phyloP scores from a whole-genome alignment of 2,797 vertebrate species.

The Acanthornis magna region DNA sequence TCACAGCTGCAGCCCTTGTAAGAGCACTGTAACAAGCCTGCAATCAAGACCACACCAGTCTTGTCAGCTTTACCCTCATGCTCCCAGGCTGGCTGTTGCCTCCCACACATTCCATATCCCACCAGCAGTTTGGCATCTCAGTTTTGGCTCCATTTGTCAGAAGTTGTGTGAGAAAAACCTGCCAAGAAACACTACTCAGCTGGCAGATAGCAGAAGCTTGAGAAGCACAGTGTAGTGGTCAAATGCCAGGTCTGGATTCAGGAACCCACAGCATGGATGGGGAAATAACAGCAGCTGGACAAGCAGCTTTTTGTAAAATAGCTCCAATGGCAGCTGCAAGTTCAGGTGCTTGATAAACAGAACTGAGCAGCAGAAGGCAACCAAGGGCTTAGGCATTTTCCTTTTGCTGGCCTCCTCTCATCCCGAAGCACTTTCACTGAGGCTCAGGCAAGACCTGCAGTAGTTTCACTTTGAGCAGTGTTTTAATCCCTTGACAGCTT shows the following conservation, averaged over 20 bases:
- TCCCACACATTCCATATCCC: not conserved
- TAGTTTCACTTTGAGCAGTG: not conserved
- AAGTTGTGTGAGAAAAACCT: not conserved
- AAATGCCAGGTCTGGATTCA: not conserved
- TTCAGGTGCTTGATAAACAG: not conserved
- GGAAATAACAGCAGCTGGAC: not conserved
- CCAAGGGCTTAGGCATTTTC: not conserved
- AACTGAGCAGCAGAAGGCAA: not conserved
- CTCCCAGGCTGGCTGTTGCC: not conserved
- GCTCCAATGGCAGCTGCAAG: not conserved
- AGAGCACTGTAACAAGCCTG: not conserved
- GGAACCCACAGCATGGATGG: accelerated
- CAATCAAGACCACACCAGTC: accelerated
- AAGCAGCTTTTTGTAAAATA: not conserved
- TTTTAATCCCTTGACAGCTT: not conserved
- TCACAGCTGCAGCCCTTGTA: not conserved
- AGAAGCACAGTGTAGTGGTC: not conserved
- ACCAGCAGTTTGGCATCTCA: not conserved
- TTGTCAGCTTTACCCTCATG: not conserved
- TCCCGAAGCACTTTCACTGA: not conserved
- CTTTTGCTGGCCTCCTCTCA: not conserved
- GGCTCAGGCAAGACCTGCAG: not conserved
- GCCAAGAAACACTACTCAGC: not conserved
- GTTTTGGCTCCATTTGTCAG: not conserved
- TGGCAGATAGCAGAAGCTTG: not conserved